phyloP scores from a whole-genome alignment of 2,888 invertebrate genomes.

The Trachelus stipa region DNA sequence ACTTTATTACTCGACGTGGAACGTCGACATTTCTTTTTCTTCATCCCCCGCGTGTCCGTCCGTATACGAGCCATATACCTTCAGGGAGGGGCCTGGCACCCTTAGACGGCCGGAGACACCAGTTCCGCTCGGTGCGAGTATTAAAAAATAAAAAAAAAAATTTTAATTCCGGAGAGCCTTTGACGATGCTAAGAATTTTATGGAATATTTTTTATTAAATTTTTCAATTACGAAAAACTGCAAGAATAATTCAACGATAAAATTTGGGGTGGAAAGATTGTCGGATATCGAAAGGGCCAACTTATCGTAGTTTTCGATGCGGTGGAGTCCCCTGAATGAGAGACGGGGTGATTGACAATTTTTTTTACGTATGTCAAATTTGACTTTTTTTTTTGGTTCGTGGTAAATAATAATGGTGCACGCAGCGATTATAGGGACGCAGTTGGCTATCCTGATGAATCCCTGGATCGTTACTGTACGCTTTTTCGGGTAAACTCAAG shows the following conservation, averaged over 20 bases:
- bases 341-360: neutral
- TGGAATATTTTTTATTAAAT: too few relatives aligned
- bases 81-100: neutral
- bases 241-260: too few relatives aligned
- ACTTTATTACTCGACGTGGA: slow-evolving; percentile 44
- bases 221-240: too few relatives aligned
- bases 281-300: neutral
- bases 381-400: neutral
- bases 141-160: neutral
- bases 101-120: slow-evolving; percentile 8
- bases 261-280: neutral
- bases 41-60: slow-evolving; percentile 3
- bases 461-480: neutral
- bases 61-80: neutral
- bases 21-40: slow-evolving; percentile 7
- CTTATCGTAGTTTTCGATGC: neutral
- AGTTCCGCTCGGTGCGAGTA: slow-evolving; percentile 1
- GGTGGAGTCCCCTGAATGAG: neutral
- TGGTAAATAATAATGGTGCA: neutral
- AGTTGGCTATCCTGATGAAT: neutral
- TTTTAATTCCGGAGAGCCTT: neutral
- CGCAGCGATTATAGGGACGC: neutral
- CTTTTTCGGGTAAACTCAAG: slow-evolving; percentile 17
- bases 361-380: neutral
- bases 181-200: too few relatives aligned